Base-by-base conservation (phyloP, 2,797 vertebrate genomes). In the Knipowitschia caucasica region DNA sequence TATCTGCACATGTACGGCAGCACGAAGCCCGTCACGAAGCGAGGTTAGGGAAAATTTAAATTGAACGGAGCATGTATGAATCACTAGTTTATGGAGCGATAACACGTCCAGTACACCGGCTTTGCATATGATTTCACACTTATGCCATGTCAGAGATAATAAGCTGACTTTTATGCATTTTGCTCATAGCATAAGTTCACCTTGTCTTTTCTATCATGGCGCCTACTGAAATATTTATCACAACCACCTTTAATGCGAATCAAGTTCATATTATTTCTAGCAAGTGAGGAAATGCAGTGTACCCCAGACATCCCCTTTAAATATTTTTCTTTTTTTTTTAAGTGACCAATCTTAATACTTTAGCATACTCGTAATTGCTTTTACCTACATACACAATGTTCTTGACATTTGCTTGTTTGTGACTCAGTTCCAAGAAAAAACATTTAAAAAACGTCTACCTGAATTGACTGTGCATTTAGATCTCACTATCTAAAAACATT, bases 1-100 rank as follows among this genome's bases (percentile, higher is more conserved):
- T 55, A 66, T 54, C 43, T 55, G 29, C 50, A 49, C 34, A 49
- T 50, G 17, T 20, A 59, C 54, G 40, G 60, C 47, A 23, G 34
- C 40, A 46, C 24, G 20, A 51, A 44, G 4, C 33, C 40, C 30
- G 15, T 25, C 14, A 51, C 24, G 31, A 20, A 47, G 45, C 12
- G 15, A 18, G 8, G 24, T 10, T 12, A 44, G 14, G 7, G 11
- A 47, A 18, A 20, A 47, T 30, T 31, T 30, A 46, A 46, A 30
- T 29, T 26, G 15, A 17, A 20, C 26, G 4, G 26, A 30, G 44
- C 26, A 8, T 46, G 44, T 30, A 11, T 18, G 9, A 26, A 44
- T 44, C n/a, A 26, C 21, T 42, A 14, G 23, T 42, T 42, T 25
- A 27, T 17, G n/a, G 24, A 26, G 7, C n/a, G 7, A 4, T 9